Conservation (phyloP, 2,113 vertebrate species). For the Semnornis frantzii region DNA sequence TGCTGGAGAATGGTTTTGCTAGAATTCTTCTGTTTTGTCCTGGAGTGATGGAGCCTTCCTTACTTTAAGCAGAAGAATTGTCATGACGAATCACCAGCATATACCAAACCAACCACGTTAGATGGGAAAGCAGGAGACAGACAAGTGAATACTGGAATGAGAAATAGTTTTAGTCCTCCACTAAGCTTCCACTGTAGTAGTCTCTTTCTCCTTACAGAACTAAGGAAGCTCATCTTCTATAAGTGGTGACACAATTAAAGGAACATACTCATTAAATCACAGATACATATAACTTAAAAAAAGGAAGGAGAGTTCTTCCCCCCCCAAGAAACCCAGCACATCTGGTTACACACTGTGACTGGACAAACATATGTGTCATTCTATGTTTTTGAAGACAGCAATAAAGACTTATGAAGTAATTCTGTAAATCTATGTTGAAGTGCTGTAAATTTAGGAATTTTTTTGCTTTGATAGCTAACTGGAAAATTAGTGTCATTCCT, state of each 20-base stretch:
- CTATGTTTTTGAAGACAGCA: slow-evolving; percentile 29
- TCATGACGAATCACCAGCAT: not conserved
- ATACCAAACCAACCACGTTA: not conserved
- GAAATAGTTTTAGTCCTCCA: not conserved
- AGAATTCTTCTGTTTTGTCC: not conserved
- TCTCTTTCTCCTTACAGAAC: not conserved
- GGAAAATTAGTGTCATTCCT: slow-evolving; percentile 60
- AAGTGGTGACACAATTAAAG: not conserved
- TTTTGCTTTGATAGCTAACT: slow-evolving; percentile 52
- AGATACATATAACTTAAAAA: not conserved
- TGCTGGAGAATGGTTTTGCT: not conserved
- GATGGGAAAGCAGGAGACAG: not conserved
- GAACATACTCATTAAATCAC: not conserved
- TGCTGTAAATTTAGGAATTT: slow-evolving; percentile 45
- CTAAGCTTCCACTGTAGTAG: not conserved
- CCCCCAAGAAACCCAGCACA: not conserved
- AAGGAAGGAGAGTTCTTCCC: not conserved
- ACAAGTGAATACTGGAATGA: not conserved
- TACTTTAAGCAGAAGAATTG: not conserved
- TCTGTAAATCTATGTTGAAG: slow-evolving; percentile 29
- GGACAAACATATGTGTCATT: not conserved
- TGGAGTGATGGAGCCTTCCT: not conserved
- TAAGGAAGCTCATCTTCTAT: too few species aligned
- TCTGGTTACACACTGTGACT: slow-evolving; percentile 15
- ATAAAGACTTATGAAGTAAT: slow-evolving; percentile 14